These are phyloP conservation scores for Caenorhabditis sp. DNA, from an alignment of 2,888 invertebrate species.

Conservation along the genomic window DNA sequence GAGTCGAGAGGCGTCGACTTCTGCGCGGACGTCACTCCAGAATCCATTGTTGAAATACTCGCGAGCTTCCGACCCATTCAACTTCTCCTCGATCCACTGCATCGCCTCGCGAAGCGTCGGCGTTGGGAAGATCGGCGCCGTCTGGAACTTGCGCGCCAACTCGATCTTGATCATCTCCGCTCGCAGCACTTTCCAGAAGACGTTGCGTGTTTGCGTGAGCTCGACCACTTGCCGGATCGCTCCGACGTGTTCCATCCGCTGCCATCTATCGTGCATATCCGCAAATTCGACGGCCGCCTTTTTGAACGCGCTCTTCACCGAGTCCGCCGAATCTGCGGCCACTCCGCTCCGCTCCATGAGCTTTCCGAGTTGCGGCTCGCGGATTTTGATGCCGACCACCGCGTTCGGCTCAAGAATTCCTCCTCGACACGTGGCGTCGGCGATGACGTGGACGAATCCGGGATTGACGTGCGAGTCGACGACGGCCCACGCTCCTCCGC, in stretches of 20 bases:
- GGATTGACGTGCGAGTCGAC: slow-evolving; percentile 96
- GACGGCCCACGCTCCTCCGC: slow-evolving; percentile 99
- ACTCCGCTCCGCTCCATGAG: slow-evolving; percentile 47
- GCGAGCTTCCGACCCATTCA: neutral
- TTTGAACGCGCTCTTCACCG: slow-evolving; percentile 31
- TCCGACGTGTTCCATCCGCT: slow-evolving; percentile 95
- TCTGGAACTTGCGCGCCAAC: slow-evolving; percentile 18
- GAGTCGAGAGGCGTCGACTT: slow-evolving; percentile 13
- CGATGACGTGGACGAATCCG: slow-evolving; percentile 96
- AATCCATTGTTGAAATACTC: slow-evolving; percentile 6
- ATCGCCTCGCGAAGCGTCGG: slow-evolving; percentile 22
- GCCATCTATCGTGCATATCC: slow-evolving; percentile 97
- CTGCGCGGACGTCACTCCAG: slow-evolving; percentile 9
- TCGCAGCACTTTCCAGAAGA: slow-evolving; percentile 26
- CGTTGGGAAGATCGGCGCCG: slow-evolving; percentile 26
- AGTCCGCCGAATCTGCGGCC: neutral
- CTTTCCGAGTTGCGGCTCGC: slow-evolving; percentile 86
- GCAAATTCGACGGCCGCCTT: slow-evolving; percentile 91
- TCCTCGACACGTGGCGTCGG: slow-evolving; percentile 92
- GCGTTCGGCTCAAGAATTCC: slow-evolving; percentile 95
- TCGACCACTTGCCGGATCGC: slow-evolving; percentile 83
- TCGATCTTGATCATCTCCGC: slow-evolving; percentile 43
- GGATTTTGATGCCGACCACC: slow-evolving; percentile 96
- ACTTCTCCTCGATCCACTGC: slow-evolving; percentile 24
- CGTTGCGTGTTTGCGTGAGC: slow-evolving; percentile 14